These are phyloP conservation scores for Hozukius guyotensis DNA, from an alignment of 2,797 vertebrate genomes.

Conservation along the genomic window DNA sequence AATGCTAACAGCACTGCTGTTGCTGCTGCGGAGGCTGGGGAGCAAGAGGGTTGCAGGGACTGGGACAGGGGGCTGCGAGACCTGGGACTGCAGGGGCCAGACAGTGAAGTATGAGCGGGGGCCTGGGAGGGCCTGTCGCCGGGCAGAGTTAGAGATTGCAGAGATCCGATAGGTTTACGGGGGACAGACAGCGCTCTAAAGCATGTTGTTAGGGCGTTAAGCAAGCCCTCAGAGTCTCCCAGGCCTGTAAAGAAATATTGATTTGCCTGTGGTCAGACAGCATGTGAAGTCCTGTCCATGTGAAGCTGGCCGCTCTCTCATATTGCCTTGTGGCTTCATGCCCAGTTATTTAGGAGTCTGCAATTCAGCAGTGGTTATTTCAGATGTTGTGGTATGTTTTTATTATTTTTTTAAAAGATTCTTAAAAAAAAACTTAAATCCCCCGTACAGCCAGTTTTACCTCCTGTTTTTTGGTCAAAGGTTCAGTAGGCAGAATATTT, in stretches of 20 bases:
- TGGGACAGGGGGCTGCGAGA: constrained; percentile 54
- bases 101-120: constrained; percentile 52
- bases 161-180: constrained; percentile 79
- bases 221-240: constrained; percentile 73
- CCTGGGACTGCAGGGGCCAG: constrained; percentile 56
- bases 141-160: constrained; percentile 82
- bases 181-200: constrained; percentile 59
- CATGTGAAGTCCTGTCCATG: constrained; percentile 73
- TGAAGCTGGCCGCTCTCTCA: constrained; percentile 43
- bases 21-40: constrained; percentile 64
- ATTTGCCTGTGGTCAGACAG: constrained; percentile 75
- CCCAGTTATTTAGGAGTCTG: constrained; percentile 50
- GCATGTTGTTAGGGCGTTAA: constrained; percentile 75
- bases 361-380: constrained; percentile 29
- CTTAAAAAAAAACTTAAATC: not conserved
- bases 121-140: constrained; percentile 77
- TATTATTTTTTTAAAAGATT: not conserved
- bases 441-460: no score
- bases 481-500: no score
- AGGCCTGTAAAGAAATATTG: constrained; percentile 79
- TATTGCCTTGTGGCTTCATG: constrained; percentile 54
- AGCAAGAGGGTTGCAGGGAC: constrained; percentile 59
- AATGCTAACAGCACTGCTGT: constrained; percentile 81
- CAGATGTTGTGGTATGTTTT: not conserved
- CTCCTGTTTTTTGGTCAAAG: no score